These are phyloP conservation scores for Pitta sordida DNA, from an alignment of 2,113 vertebrate species.

Conservation along the genomic window DNA sequence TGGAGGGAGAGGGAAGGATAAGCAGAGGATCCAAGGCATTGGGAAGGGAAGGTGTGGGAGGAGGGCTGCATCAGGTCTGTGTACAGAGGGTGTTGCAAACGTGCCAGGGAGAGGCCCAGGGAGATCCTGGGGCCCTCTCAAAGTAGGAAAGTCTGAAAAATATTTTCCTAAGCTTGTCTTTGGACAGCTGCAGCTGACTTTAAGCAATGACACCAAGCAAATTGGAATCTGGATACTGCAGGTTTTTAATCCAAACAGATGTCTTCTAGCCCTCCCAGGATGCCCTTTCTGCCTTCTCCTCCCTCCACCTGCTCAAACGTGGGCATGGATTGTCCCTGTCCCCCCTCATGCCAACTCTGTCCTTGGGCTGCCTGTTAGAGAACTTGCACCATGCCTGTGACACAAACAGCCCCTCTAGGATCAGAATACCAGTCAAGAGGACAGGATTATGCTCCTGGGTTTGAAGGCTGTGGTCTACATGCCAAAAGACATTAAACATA, in stretches of 20 bases:
- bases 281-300: background rate
- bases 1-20: background rate
- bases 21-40: background rate
- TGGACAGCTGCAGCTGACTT: slow-evolving; percentile 55
- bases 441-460: background rate
- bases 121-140: slow-evolving; percentile 57
- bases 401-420: background rate
- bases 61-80: slow-evolving; percentile 24
- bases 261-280: slow-evolving; percentile 1
- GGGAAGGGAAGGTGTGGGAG: slow-evolving; percentile 48
- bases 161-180: slow-evolving; percentile 66
- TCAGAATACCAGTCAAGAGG: background rate
- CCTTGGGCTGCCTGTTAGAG: background rate
- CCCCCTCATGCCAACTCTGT: background rate
- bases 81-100: slow-evolving; percentile 44
- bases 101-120: slow-evolving; percentile 66
- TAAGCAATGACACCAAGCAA: slow-evolving; percentile 51
- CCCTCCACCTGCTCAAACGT: background rate
- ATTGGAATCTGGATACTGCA: slow-evolving; percentile 12
- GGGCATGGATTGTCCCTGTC: rapidly evolving
- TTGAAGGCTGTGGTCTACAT: background rate
- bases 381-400: background rate
- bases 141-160: slow-evolving; percentile 67
- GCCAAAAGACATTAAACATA: background rate
- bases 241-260: slow-evolving; percentile 49